These are phyloP conservation scores for Micromys minutus DNA, from an alignment of 2,113 vertebrate genomes.

Conservation along the genomic window DNA sequence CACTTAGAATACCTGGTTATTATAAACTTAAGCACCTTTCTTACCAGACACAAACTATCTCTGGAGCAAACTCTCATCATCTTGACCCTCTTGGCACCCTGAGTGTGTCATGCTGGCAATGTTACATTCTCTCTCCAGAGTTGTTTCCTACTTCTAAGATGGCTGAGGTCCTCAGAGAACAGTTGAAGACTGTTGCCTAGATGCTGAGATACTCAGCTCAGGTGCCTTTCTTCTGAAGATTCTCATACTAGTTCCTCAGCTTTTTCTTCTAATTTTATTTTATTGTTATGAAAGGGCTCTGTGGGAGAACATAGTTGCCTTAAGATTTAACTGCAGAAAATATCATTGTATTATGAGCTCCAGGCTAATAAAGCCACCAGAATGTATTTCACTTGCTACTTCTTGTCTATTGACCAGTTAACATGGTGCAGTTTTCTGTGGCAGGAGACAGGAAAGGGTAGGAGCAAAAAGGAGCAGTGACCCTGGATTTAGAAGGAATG, in stretches of 20 bases:
- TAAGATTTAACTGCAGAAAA: neutral
- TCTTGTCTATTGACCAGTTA: neutral
- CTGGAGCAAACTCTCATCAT: neutral
- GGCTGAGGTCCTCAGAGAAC: neutral
- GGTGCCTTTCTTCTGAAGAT: neutral
- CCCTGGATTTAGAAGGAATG: neutral
- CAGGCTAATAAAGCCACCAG: neutral
- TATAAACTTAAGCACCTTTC: neutral
- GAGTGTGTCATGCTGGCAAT: neutral
- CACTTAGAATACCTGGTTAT: neutral
- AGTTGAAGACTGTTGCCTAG: neutral
- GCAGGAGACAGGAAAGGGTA: neutral
- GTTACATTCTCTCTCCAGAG: neutral
- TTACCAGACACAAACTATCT: neutral
- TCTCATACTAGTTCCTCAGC: neutral
- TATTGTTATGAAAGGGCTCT: neutral
- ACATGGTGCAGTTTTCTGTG: neutral
- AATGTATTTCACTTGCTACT: neutral
- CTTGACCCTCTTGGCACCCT: neutral
- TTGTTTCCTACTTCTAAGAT: neutral
- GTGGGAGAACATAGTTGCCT: neutral
- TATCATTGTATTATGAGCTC: neutral
- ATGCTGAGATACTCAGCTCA: neutral
- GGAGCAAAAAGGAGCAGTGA: neutral
- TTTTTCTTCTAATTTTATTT: conserved; percentile 22